phyloP scores from a whole-genome alignment of 2,113 vertebrate species.

The Pteropus alecto region DNA sequence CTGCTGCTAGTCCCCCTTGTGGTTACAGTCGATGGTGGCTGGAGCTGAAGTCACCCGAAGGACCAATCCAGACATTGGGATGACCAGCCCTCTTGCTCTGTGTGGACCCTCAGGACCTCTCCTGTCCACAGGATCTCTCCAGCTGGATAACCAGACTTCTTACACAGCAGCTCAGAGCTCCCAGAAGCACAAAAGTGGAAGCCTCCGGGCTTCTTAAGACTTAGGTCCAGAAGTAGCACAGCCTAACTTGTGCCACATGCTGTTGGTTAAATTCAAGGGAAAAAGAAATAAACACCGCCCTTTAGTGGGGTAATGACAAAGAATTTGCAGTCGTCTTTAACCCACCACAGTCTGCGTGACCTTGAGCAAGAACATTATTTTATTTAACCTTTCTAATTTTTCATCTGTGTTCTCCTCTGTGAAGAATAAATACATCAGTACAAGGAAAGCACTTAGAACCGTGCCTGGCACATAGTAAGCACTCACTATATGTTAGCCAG shows the following conservation, averaged over 20 bases:
- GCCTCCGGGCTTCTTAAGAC: not conserved
- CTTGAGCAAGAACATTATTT: not conserved
- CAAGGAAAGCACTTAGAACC: not conserved
- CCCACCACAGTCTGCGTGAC: not conserved
- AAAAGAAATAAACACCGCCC: not conserved
- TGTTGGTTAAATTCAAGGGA: not conserved
- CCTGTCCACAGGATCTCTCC: accelerated
- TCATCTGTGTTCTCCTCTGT: not conserved
- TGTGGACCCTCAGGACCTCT: not conserved
- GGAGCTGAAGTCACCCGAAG: not conserved
- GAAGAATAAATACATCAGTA: not conserved
- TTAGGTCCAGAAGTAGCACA: not conserved
- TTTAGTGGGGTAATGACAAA: not conserved
- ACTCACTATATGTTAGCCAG: not conserved
- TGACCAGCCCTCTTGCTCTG: not conserved
- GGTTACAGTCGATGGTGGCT: too few relatives aligned
- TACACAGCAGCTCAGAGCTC: not conserved
- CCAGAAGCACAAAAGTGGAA: not conserved
- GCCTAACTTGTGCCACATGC: not conserved
- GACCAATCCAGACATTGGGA: not conserved
- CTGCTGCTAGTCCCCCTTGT: not conserved
- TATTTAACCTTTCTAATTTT: not conserved
- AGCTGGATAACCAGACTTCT: not conserved
- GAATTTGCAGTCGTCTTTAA: not conserved
- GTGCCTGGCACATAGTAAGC: not conserved